Base-by-base conservation (phyloP, 1,140 invertebrate species). In the Conopomorpha cramerella region DNA sequence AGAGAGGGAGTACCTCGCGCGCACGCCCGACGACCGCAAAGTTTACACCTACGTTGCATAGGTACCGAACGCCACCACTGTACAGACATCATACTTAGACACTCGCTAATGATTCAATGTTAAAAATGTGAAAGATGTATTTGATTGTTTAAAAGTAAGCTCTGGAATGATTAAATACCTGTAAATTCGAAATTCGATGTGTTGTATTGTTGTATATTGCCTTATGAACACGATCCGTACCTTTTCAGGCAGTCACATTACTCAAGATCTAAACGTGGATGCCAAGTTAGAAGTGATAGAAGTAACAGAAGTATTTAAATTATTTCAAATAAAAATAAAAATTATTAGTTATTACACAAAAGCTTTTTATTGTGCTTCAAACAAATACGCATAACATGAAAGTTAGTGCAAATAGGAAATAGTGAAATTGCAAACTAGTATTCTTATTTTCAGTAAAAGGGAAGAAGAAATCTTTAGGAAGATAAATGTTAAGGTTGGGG, bases 1-100 rank as follows among this genome's bases (percentile, higher is more conserved):
- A 70, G 97, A 99, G 81, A 83, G 97, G 49, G 97, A 99, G 83
- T 99, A 99, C 82, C 82, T 99, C 62, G 92, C 95, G 39, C 86
- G 97, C 77, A 96, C 94, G 52, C 87, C 92, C 39, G 94, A 98
- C 78, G 95, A 99, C 83, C 89, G 91, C 73, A 94, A 94, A 86
- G 84, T 93, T 48, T 95, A 95, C 81, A 92, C 90, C 46, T 94
- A 94, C 77, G 91, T 95, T 70, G 91, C 92, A 81, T 95, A 89
- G 86, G 77, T 76, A n/a, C n/a, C n/a, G n/a, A n/a, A n/a, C n/a
- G n/a, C n/a, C n/a, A n/a, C n/a, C n/a, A n/a, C n/a, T n/a, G n/a
- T n/a, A n/a, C n/a, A n/a, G n/a, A n/a, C n/a, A n/a, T n/a, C n/a
- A n/a, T n/a, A n/a, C n/a, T n/a, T n/a, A n/a, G n/a, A n/a, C n/a